Percentiles rank a stretch among this genome's conserved stretches.
phyloP scores from a whole-genome alignment of 2,113 vertebrate species.

The Apteryx mantelli region DNA sequence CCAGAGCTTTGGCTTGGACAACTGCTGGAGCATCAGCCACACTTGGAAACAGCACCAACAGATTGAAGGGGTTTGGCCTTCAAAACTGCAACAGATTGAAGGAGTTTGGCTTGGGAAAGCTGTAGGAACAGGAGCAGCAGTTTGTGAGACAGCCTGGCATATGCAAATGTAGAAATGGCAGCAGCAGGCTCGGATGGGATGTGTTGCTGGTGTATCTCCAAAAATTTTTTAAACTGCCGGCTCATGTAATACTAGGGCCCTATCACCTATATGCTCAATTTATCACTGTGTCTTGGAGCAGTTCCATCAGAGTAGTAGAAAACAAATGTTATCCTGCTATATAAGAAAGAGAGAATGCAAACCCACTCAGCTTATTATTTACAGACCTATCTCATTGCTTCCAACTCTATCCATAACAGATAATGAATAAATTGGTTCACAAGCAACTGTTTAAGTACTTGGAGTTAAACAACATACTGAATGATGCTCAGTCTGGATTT shows the following conservation, averaged over 20 bases:
- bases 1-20: constrained; percentile 43
- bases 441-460: constrained; percentile 66
- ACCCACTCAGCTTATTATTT: constrained; percentile 63
- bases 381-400: constrained; percentile 46
- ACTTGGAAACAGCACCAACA: constrained; percentile 63
- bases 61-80: constrained; percentile 68
- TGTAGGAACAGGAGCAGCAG: constrained; percentile 58
- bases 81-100: constrained; percentile 71
- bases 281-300: constrained; percentile 69
- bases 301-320: constrained; percentile 61
- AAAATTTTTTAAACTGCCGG: constrained; percentile 67
- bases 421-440: constrained; percentile 72
- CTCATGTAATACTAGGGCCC: constrained; percentile 65
- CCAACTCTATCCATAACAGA: constrained; percentile 52
- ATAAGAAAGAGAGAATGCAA: constrained; percentile 44
- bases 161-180: constrained; percentile 63
- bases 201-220: constrained; percentile 67
- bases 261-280: constrained; percentile 75
- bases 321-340: constrained; percentile 65
- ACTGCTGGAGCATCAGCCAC: constrained; percentile 65
- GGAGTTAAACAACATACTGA: constrained; percentile 57
- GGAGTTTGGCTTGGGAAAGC: constrained; percentile 63
- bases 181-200: constrained; percentile 64
- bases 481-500: constrained; percentile 58
- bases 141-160: constrained; percentile 67